Conservation (phyloP, 2,888 invertebrate genomes). For the Eupithecia subfuscata region DNA sequence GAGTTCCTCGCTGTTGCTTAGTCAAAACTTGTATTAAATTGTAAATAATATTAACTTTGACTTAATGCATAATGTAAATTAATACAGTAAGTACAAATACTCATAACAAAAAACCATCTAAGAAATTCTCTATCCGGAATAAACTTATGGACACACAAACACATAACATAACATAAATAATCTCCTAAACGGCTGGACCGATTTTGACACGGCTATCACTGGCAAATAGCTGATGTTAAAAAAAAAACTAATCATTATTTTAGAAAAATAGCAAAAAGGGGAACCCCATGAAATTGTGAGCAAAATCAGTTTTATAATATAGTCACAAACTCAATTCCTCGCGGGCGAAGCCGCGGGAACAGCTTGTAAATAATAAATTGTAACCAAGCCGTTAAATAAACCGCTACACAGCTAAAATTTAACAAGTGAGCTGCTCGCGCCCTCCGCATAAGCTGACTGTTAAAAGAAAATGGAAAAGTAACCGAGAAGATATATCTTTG, state of each 20-base stretch:
- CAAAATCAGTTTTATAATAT: neutral
- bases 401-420: conserved; percentile 75
- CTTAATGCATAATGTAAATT: neutral
- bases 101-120: neutral
- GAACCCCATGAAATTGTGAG: neutral
- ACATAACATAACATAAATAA: neutral
- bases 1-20: too few species aligned
- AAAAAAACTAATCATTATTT: neutral
- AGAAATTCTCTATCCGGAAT: too few species aligned
- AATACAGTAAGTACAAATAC: neutral
- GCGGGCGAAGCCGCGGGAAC: neutral
- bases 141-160: too few species aligned
- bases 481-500: conserved; percentile 78
- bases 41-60: neutral
- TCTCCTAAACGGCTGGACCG: neutral
- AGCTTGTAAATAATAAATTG: conserved; percentile 6
- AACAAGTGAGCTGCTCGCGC: conserved; percentile 68
- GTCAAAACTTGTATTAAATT: too few species aligned
- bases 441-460: conserved; percentile 68
- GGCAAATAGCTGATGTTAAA: neutral
- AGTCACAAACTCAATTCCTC: neutral
- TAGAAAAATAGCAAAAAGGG: neutral
- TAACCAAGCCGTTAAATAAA: conserved; percentile 51
- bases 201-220: neutral
- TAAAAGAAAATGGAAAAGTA: conserved; percentile 79